A percentile compares a stretch with the other conserved stretches of the same genome.
These are phyloP conservation scores for Toxonevra muliebris DNA, from an alignment of 2,888 invertebrate genomes.

Conservation along the genomic window DNA sequence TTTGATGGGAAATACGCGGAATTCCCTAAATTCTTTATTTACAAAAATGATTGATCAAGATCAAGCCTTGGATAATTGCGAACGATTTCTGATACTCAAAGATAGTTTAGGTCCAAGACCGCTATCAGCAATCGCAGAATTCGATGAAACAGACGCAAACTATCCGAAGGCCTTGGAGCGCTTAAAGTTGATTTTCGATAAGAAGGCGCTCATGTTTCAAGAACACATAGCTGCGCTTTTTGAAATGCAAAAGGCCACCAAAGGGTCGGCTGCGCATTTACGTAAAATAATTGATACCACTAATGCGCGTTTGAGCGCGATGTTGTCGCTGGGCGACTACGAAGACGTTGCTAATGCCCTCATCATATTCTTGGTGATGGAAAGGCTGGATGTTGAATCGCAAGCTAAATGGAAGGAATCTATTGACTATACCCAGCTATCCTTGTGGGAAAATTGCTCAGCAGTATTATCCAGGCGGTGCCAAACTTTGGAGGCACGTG, in stretches of 20 bases:
- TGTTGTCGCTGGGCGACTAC: too few species aligned
- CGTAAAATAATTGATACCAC: conserved; percentile 33
- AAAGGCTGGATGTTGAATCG: too few species aligned
- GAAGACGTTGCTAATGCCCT: conserved; percentile 34
- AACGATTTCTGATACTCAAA: conserved; percentile 27
- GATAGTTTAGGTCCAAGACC: conserved; percentile 28
- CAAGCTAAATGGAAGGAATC: too few species aligned
- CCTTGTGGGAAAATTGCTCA: too few species aligned
- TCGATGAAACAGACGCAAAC: conserved; percentile 36
- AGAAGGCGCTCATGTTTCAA: conserved; percentile 38
- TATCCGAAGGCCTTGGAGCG: conserved; percentile 33
- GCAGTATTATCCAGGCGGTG: too few species aligned
- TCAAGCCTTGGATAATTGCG: conserved; percentile 31
- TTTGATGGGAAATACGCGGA: conserved; percentile 38
- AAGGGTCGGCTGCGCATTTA: conserved; percentile 29
- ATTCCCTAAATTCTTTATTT: conserved; percentile 38
- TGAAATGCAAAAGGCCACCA: conserved; percentile 25
- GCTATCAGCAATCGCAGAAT: conserved; percentile 30
- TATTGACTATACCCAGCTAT: too few species aligned
- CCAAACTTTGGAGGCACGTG: conserved; percentile 37
- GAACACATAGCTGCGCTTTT: too few species aligned
- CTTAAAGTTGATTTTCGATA: conserved; percentile 35
- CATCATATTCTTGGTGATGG: conserved; percentile 34
- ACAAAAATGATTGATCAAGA: conserved; percentile 36
- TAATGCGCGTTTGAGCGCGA: too few species aligned